Percentiles rank a stretch among this genome's conserved stretches.
Conservation (phyloP, 2,888 invertebrate genomes). For the Lepidocyrtinus sp. region DNA sequence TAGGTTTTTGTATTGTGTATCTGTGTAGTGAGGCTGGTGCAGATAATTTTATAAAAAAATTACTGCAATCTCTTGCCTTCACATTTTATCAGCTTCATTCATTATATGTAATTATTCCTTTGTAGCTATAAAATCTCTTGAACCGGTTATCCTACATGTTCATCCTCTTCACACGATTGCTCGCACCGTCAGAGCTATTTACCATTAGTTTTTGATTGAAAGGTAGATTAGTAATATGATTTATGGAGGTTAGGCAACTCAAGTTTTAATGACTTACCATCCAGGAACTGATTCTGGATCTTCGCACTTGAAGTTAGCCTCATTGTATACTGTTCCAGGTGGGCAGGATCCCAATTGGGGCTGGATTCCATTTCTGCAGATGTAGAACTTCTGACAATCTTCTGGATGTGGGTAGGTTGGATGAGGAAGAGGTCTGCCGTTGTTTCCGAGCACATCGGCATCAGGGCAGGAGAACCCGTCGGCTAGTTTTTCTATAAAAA, state of each 20-base stretch:
- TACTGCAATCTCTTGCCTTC: constrained; percentile 1
- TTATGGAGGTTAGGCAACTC: not conserved
- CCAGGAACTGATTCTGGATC: constrained; percentile 71
- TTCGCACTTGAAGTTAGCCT: constrained; percentile 71
- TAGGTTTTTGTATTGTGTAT: no score
- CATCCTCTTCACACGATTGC: not conserved
- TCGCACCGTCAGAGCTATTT: not conserved
- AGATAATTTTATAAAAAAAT: no score
- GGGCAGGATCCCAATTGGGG: constrained; percentile 72
- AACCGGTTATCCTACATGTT: constrained; percentile 49
- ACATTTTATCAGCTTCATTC: constrained; percentile 30
- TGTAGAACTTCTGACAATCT: constrained; percentile 72
- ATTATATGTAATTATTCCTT: constrained; percentile 49
- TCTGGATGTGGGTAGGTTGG: constrained; percentile 71
- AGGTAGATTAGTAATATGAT: constrained; percentile 11
- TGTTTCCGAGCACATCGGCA: constrained; percentile 68
- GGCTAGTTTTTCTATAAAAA: constrained; percentile 81
- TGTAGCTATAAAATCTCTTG: constrained; percentile 29
- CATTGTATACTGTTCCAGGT: constrained; percentile 72
- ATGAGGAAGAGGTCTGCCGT: constrained; percentile 70
- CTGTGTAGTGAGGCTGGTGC: no score
- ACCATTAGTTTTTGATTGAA: constrained; percentile 1
- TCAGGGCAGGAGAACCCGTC: constrained; percentile 89
- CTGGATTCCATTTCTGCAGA: constrained; percentile 71
- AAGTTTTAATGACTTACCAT: constrained; percentile 70